Conservation (phyloP, 2,797 vertebrate genomes). For the Rousettus madagascariensis region DNA sequence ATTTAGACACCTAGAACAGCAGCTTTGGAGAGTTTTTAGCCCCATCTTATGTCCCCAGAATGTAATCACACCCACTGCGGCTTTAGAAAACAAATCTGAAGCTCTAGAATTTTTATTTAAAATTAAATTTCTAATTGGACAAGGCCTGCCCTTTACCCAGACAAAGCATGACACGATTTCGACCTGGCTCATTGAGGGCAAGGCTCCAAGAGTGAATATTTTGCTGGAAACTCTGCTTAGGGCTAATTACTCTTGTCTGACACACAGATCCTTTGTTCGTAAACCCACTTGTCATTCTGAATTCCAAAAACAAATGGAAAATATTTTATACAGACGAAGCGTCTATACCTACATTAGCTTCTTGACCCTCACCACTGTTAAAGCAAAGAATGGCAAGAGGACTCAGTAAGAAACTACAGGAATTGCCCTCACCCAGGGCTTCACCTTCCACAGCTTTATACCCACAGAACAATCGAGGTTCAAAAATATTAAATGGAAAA, state of each 20-base stretch:
- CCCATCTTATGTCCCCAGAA: conserved; percentile 85
- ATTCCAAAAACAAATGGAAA: conserved; percentile 70
- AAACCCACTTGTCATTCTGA: conserved; percentile 56
- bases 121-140: conserved; percentile 64
- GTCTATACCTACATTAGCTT: conserved; percentile 1
- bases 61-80: conserved; percentile 80
- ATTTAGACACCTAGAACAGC: conserved; percentile 74
- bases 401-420: not conserved
- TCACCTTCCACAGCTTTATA: not conserved
- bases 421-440: not conserved
- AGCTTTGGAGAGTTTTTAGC: conserved; percentile 84
- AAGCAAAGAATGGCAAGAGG: conserved; percentile 58
- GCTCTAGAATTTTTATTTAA: conserved; percentile 54
- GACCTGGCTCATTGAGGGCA: not conserved
- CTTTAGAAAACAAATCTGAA: conserved; percentile 70
- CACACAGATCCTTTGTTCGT: conserved; percentile 65
- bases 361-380: not conserved
- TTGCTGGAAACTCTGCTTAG: conserved; percentile 18
- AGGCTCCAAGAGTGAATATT: not conserved
- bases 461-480: not conserved
- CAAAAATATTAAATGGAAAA: not conserved
- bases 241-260: conserved; percentile 69
- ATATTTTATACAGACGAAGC: conserved; percentile 62
- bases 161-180: conserved; percentile 27
- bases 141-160: conserved; percentile 39